A percentile compares a stretch with the other conserved stretches of the same genome.
phyloP scores from a whole-genome alignment of 2,888 invertebrate genomes.

The Megaustenia siamemsis region DNA sequence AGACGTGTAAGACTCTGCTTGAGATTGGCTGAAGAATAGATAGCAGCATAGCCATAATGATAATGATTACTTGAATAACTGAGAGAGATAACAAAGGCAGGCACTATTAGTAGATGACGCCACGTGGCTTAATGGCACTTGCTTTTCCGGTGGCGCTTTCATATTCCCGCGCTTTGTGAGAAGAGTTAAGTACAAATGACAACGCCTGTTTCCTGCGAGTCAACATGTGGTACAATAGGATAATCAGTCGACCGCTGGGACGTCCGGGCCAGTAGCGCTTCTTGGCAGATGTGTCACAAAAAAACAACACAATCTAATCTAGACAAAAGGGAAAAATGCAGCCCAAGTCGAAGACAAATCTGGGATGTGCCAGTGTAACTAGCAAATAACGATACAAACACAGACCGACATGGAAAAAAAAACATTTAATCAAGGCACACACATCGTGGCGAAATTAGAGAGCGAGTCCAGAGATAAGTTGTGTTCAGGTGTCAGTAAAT shows the following conservation, averaged over 20 bases:
- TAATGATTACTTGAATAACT: not conserved
- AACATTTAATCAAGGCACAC: too few relatives aligned
- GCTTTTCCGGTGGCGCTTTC: constrained; percentile 17
- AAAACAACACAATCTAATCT: not conserved
- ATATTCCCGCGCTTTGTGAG: constrained; percentile 20
- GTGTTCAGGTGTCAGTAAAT: too few relatives aligned
- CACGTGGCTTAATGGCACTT: not conserved
- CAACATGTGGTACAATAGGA: constrained; percentile 12
- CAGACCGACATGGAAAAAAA: too few relatives aligned
- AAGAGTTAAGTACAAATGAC: constrained; percentile 39
- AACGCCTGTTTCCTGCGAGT: not conserved
- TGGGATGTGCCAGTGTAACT: too few relatives aligned
- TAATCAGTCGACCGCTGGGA: not conserved
- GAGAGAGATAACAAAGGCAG: not conserved
- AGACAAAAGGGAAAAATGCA: not conserved
- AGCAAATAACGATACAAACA: too few relatives aligned
- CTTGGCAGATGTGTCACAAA: not conserved
- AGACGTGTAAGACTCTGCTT: constrained; percentile 4
- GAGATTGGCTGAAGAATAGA: not conserved
- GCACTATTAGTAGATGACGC: constrained; percentile 26
- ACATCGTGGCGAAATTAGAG: too few relatives aligned
- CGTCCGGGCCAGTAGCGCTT: not conserved
- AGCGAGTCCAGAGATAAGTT: too few relatives aligned
- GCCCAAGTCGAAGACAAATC: too few relatives aligned
- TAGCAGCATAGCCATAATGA: not conserved